Percentiles rank a stretch among this genome's conserved stretches.
phyloP scores from a whole-genome alignment of 2,888 invertebrate species.

The Ectemnius lituratus region DNA sequence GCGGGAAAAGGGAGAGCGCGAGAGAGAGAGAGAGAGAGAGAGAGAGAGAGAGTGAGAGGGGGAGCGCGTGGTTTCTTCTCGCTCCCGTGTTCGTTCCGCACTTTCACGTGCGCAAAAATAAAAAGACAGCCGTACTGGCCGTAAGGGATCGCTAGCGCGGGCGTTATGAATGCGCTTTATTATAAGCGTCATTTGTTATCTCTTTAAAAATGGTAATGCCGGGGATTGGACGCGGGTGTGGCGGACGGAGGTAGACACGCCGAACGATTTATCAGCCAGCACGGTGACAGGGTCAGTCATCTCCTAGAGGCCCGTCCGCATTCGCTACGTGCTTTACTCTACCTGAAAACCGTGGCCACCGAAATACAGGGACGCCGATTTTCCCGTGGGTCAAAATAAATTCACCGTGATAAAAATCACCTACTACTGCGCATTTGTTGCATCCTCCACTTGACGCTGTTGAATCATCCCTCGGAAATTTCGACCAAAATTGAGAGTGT shows the following conservation, averaged over 20 bases:
- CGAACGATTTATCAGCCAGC: constrained; percentile 66
- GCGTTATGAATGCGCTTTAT: constrained; percentile 66
- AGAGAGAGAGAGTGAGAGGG: background rate
- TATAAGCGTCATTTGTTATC: constrained; percentile 70
- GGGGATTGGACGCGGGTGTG: constrained; percentile 20
- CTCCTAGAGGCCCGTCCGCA: constrained; percentile 31
- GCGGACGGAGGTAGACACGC: constrained; percentile 42
- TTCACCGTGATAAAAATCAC: background rate
- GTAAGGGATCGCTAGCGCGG: constrained; percentile 52
- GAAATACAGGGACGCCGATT: constrained; percentile 20
- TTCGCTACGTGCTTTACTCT: constrained; percentile 18
- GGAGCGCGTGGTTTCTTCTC: constrained; percentile 3
- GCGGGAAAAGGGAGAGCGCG: constrained; percentile 5
- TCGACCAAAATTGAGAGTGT: too few species aligned
- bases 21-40: constrained; percentile 6
- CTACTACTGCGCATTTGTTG: too few species aligned
- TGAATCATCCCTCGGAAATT: too few species aligned
- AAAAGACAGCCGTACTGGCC: constrained; percentile 26
- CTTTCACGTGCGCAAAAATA: constrained; percentile 28
- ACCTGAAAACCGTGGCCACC: too few species aligned
- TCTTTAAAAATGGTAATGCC: constrained; percentile 69
- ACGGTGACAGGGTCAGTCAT: constrained; percentile 54
- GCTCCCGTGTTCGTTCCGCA: background rate
- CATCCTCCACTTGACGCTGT: too few species aligned
- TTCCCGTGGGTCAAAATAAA: background rate